phyloP scores from a whole-genome alignment of 1,140 invertebrate genomes.

The Caenorhabditis brenneri region DNA sequence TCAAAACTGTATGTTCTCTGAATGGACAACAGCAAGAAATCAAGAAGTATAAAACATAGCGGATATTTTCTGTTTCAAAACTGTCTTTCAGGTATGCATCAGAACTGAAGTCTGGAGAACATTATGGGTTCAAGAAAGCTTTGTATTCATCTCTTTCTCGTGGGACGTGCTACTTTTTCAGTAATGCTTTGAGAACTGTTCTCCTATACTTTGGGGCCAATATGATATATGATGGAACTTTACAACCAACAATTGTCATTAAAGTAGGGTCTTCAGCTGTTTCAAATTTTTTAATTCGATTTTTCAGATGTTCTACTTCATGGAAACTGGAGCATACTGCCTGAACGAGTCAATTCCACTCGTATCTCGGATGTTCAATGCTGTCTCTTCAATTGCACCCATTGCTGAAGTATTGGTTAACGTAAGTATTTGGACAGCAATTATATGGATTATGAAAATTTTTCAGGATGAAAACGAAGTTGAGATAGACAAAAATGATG shows the following conservation, averaged over 20 bases:
- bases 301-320: slow-evolving; percentile 54
- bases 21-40: neutral
- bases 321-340: slow-evolving; percentile 77
- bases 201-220: neutral
- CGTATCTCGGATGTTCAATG: slow-evolving; percentile 79
- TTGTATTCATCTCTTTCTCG: neutral
- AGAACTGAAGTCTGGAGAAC: neutral
- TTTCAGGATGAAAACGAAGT: neutral
- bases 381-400: slow-evolving; percentile 79
- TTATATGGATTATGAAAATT: too few species aligned
- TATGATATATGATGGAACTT: neutral
- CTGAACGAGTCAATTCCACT: slow-evolving; percentile 77
- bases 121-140: neutral
- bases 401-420: slow-evolving; percentile 81
- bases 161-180: neutral
- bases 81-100: neutral
- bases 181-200: neutral
- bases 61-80: too few species aligned
- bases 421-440: slow-evolving; percentile 63
- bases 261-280: neutral
- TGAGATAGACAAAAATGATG: slow-evolving; percentile 48
- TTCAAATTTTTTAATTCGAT: neutral
- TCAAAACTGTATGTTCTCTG: neutral
- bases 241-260: neutral
- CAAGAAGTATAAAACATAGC: neutral